Base-by-base conservation (phyloP, 2,888 invertebrate genomes). In the Schizaphis graminum region DNA sequence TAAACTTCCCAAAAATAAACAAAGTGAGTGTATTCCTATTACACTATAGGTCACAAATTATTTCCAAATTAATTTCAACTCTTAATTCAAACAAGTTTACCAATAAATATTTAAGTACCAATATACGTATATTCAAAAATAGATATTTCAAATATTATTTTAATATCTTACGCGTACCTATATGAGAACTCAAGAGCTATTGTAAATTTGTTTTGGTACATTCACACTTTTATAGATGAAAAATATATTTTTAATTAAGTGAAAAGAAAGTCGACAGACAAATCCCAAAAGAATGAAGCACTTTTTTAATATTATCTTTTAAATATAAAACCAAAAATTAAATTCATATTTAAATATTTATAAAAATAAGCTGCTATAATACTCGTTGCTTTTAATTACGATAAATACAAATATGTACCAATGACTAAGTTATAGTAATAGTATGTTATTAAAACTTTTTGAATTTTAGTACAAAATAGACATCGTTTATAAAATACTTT, bases 241-340 rank as follows among this genome's bases (percentile, higher is more conserved):
- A n/a, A n/a, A n/a, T 61, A 10, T 67, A 4, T 28, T n/a, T 67
- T 67, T 13, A 67, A 67, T 67, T 67, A 1, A 67, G 13, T 67
- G 61, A 13, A 4, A 11, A 28, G 13, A 67, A 67, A 67, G 28
- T 67, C n/a, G 13, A 13, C 61, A 67, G 61, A 67, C n/a, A n/a
- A 67, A 67, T 67, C 61, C 61, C n/a, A n/a, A 13, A 67, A n/a
- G n/a, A 67, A 67, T 13, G 4, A 67, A 67, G 13, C n/a, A n/a
- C n/a, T n/a, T 67, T 67, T 28, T 61, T 28, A 61, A 57, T 10
- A 26, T 28, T 61, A 3, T 28, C 11, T 28, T 61, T 28, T 67
- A n/a, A n/a, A 67, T 67, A 67, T n/a, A 67, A n/a, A 67, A 67
- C 61, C 61, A 67, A 28, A 67, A 67, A 67, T n/a, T n/a, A n/a